phyloP scores from a whole-genome alignment of 2,113 vertebrate species.

The Trachemys scripta region DNA sequence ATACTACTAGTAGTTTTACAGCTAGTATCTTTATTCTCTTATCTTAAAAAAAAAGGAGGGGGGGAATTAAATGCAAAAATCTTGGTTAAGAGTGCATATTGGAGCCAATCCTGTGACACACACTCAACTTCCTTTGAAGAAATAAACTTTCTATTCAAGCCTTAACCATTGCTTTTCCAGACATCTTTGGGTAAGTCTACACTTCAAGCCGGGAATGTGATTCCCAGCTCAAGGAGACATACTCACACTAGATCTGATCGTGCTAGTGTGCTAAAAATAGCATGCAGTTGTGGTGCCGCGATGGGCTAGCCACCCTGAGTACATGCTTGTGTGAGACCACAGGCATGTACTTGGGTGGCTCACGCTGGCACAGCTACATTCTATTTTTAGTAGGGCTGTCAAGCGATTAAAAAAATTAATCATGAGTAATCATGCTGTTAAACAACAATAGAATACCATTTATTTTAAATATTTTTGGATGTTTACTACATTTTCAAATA shows the following conservation, averaged over 20 bases:
- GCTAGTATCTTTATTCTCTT: background rate
- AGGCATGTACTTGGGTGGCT: background rate
- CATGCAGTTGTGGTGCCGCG: background rate
- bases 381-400: background rate
- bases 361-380: background rate
- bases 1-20: background rate
- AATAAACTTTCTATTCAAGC: background rate
- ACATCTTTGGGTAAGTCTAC: background rate
- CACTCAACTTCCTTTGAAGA: background rate
- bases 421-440: too few relatives aligned
- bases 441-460: too few relatives aligned
- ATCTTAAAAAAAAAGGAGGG: background rate
- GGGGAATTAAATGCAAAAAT: background rate
- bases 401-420: too few relatives aligned
- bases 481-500: too few relatives aligned
- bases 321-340: background rate
- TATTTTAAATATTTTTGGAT: too few relatives aligned
- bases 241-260: background rate
- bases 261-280: background rate
- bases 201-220: background rate
- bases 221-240: background rate
- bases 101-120: background rate
- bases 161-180: background rate
- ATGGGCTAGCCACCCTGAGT: background rate
- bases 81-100: background rate